Evolutionary conservation across 2,113 vertebrate genomes (phyloP).

Genomic region (Vanacampus margaritifer): DNA sequence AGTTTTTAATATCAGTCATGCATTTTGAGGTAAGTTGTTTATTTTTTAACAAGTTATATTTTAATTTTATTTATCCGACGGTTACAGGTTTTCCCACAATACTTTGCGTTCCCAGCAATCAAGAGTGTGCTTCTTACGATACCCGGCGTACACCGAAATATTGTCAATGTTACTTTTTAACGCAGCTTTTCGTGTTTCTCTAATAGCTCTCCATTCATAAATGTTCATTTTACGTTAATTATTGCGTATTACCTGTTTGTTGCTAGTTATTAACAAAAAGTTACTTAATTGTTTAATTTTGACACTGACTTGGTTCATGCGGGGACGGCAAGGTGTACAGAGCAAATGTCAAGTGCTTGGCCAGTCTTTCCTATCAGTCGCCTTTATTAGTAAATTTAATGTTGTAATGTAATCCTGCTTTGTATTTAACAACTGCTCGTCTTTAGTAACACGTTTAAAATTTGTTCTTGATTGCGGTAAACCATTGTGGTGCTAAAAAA

Average conservation of each 20-base stretch:
- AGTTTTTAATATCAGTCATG: neutral
- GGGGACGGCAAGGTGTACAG: neutral
- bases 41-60: neutral
- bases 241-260: neutral
- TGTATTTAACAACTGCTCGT: neutral
- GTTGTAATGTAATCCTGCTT: neutral
- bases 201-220: neutral
- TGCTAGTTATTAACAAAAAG: neutral
- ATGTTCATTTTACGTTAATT: neutral
- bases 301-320: too few species aligned
- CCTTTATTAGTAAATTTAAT: neutral
- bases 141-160: slow-evolving; percentile 1
- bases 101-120: slow-evolving; percentile 31
- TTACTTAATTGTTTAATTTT: neutral
- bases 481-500: neutral
- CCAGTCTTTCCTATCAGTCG: neutral
- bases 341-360: neutral
- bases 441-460: too few species aligned
- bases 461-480: neutral
- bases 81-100: slow-evolving; percentile 31
- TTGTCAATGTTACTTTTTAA: neutral
- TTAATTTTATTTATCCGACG: neutral
- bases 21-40: neutral
- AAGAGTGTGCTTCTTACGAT: fast-evolving
- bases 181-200: neutral